phyloP scores from a whole-genome alignment of 2,113 vertebrate species.

The Eulemur macaco region DNA sequence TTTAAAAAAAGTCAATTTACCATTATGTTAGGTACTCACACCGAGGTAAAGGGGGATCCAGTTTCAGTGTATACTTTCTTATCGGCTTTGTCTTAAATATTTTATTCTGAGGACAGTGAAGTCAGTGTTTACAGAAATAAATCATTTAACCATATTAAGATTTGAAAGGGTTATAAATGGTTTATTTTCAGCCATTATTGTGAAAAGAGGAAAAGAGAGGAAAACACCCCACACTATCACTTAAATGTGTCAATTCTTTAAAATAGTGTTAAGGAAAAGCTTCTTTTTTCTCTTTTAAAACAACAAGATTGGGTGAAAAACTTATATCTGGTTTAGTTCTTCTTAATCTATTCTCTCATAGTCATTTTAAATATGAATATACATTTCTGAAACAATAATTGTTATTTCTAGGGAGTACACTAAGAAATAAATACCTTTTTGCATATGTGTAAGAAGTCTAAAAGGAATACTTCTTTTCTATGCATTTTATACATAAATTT shows the following conservation, averaged over 20 bases:
- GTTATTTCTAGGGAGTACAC: constrained; percentile 50
- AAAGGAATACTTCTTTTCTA: constrained; percentile 5
- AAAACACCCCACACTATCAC: background rate
- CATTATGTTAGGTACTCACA: constrained; percentile 56
- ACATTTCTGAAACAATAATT: constrained; percentile 64
- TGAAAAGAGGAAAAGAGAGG: constrained; percentile 39
- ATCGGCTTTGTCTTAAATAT: constrained; percentile 65
- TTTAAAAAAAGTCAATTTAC: constrained; percentile 68
- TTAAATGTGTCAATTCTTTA: constrained; percentile 59
- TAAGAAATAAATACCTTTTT: constrained; percentile 44
- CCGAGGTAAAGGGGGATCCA: background rate
- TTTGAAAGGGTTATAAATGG: constrained; percentile 57
- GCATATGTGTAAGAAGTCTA: background rate
- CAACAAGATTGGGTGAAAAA: constrained; percentile 44
- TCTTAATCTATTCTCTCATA: constrained; percentile 55
- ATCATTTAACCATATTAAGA: constrained; percentile 67
- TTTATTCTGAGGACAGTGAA: constrained; percentile 69
- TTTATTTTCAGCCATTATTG: constrained; percentile 60
- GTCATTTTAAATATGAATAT: constrained; percentile 52
- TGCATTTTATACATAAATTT: background rate
- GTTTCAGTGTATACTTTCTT: background rate
- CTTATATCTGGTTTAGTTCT: constrained; percentile 46
- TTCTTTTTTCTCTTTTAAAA: background rate
- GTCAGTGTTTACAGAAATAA: constrained; percentile 60
- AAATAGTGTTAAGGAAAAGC: background rate